phyloP scores from a whole-genome alignment of 2,797 vertebrate species.

The Simalia tracyae region DNA sequence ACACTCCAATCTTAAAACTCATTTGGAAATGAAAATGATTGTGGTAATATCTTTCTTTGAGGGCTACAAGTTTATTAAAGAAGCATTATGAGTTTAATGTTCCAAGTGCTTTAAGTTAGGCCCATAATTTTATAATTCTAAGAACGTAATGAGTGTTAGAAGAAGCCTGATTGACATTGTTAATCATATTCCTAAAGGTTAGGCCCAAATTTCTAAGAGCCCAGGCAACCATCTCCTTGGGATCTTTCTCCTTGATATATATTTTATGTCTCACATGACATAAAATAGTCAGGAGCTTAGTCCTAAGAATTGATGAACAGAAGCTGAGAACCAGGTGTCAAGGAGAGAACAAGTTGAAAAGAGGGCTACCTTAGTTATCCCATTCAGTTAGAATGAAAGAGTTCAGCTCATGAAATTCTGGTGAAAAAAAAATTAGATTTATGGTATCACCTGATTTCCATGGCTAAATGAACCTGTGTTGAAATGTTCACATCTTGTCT shows the following conservation, averaged over 20 bases:
- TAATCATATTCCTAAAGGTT: not conserved
- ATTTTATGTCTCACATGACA: not conserved
- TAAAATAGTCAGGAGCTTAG: not conserved
- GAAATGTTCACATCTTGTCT: not conserved
- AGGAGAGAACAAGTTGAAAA: too few species aligned
- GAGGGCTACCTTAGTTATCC: too few species aligned
- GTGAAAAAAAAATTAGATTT: not conserved
- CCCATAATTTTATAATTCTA: not conserved
- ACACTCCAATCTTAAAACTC: not conserved
- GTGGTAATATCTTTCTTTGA: not conserved
- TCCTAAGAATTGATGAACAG: not conserved
- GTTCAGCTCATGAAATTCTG: not conserved
- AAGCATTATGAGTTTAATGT: not conserved
- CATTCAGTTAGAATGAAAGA: not conserved
- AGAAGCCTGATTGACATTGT: not conserved
- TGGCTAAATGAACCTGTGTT: not conserved
- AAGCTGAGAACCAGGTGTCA: not conserved
- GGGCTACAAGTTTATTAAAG: not conserved
- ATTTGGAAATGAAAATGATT: not conserved
- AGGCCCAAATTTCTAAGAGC: not conserved
- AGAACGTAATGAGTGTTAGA: not conserved
- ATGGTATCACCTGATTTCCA: too few species aligned
- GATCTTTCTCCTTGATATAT: not conserved
- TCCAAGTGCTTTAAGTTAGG: not conserved
- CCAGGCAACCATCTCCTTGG: not conserved